phyloP scores from a whole-genome alignment of 2,797 vertebrate genomes.

The Paedocypris micromegethes region DNA sequence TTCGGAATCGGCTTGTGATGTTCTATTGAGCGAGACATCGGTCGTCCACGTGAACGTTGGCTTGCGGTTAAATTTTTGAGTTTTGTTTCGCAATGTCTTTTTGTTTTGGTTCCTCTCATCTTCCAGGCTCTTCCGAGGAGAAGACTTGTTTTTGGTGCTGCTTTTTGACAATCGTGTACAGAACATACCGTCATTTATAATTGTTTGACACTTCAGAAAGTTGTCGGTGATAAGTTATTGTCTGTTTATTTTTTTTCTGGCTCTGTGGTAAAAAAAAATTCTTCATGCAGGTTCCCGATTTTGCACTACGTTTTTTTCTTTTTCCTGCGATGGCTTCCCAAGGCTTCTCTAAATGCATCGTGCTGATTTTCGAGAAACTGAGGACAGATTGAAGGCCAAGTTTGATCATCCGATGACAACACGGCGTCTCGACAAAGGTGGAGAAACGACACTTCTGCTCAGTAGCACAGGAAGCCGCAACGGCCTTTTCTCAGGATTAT shows the following conservation, averaged over 20 bases:
- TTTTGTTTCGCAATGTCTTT: conserved; percentile 14
- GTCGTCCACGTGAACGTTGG: background rate
- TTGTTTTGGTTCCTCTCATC: conserved; percentile 41
- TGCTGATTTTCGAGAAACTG: conserved; percentile 8
- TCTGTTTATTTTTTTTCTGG: conserved; percentile 17
- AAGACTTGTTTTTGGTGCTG: conserved; percentile 74
- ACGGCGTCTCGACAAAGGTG: conserved; percentile 57
- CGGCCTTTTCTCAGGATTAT: conserved; percentile 78
- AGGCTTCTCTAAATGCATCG: conserved; percentile 17
- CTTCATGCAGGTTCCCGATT: conserved; percentile 59
- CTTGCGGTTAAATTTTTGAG: conserved; percentile 24
- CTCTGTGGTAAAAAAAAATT: conserved; percentile 37
- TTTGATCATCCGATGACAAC: too few species aligned
- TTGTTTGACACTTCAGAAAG: conserved; percentile 41
- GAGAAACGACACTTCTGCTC: conserved; percentile 41
- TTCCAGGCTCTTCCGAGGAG: conserved; percentile 48
- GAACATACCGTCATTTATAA: conserved; percentile 59
- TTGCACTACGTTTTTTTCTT: conserved; percentile 68
- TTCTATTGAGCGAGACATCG: too few species aligned
- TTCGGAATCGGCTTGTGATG: too few species aligned
- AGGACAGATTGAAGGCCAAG: conserved; percentile 33
- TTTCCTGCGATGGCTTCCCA: background rate
- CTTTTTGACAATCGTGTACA: conserved; percentile 95
- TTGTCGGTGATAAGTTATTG: conserved; percentile 52
- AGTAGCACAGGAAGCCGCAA: conserved; percentile 65